A percentile compares a stretch with the other conserved stretches of the same genome.
These are phyloP conservation scores for Onychostruthus taczanowskii DNA, from an alignment of 2,113 vertebrate genomes.

Conservation along the genomic window DNA sequence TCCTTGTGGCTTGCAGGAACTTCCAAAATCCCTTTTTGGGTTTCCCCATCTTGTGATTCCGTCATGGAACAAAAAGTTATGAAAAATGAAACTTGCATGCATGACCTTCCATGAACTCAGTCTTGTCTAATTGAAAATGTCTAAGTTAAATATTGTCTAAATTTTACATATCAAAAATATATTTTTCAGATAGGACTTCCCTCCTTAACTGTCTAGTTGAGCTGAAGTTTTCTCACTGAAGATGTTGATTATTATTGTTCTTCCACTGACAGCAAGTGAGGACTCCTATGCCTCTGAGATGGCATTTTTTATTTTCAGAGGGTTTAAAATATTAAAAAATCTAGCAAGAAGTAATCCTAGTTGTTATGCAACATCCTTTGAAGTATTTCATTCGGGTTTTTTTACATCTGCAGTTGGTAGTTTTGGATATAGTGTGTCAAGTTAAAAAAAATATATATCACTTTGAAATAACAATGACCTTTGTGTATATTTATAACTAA, in stretches of 20 bases:
- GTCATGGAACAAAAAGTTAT: not conserved
- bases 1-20: not conserved
- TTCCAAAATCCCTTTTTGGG: not conserved
- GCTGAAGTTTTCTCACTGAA: not conserved
- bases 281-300: not conserved
- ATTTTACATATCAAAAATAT: not conserved
- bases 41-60: not conserved
- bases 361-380: not conserved
- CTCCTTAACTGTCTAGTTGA: not conserved
- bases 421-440: not conserved
- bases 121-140: not conserved
- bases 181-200: not conserved
- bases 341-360: not conserved
- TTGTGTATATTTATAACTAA: not conserved
- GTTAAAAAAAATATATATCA: not conserved
- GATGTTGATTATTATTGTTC: not conserved
- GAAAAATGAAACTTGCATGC: not conserved
- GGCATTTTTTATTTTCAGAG: not conserved
- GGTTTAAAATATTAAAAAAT: not conserved
- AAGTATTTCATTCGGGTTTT: not conserved
- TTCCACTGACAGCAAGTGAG: not conserved
- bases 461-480: not conserved
- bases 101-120: not conserved
- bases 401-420: not conserved
- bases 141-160: not conserved